phyloP scores from a whole-genome alignment of 2,113 vertebrate species.

The Dicaeum eximium region DNA sequence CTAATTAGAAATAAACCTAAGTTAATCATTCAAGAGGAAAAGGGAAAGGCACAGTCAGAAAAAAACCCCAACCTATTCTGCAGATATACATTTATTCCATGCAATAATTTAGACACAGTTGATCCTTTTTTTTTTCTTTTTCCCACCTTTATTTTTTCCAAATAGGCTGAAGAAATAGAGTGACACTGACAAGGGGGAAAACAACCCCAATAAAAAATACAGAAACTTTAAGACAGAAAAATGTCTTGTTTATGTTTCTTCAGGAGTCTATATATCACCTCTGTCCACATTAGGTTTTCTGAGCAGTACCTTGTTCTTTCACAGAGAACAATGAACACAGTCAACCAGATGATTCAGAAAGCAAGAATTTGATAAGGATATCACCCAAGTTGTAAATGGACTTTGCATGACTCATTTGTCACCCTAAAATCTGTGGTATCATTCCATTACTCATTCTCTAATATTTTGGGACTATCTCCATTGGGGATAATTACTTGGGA shows the following conservation, averaged over 20 bases:
- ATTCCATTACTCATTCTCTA: conserved; percentile 41
- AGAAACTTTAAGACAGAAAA: not conserved
- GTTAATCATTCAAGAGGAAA: conserved; percentile 38
- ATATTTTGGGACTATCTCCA: not conserved
- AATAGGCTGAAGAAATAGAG: not conserved
- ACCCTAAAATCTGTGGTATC: not conserved
- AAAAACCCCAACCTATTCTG: not conserved
- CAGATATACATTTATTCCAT: not conserved
- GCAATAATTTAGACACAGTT: not conserved
- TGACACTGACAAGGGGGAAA: not conserved
- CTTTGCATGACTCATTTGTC: not conserved
- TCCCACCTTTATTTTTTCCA: too few species aligned
- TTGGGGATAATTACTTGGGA: not conserved
- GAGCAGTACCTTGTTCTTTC: not conserved
- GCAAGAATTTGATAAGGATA: conserved; percentile 4
- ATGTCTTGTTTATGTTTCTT: not conserved
- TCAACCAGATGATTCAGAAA: conserved; percentile 13
- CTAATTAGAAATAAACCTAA: conserved; percentile 42
- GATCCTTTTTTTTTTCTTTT: not conserved
- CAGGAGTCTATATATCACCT: not conserved
- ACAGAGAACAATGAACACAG: not conserved
- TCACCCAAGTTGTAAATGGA: not conserved
- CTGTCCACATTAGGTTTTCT: not conserved
- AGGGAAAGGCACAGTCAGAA: not conserved
- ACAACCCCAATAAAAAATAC: not conserved